Percentiles rank a stretch among this genome's conserved stretches.
phyloP scores from a whole-genome alignment of 1,140 invertebrate genomes.

The Drosophila ogumai region DNA sequence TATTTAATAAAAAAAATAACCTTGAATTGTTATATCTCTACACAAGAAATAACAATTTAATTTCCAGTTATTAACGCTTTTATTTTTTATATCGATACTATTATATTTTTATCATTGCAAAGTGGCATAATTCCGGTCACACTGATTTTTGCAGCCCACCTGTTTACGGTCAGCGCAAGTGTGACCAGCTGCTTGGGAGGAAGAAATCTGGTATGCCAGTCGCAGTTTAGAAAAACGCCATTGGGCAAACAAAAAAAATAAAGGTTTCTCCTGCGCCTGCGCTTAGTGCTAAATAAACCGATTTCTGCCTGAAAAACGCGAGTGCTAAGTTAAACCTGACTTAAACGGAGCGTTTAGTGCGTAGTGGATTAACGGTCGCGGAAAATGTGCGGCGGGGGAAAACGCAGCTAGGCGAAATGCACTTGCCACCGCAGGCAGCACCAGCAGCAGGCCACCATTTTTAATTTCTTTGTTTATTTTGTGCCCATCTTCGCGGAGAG shows the following conservation, averaged over 20 bases:
- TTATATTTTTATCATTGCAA: background rate
- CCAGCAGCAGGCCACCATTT: slow-evolving; percentile 71
- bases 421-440: slow-evolving; percentile 28
- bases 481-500: slow-evolving; percentile 74
- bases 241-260: slow-evolving; percentile 3
- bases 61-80: too few species aligned
- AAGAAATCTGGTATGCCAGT: background rate
- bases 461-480: slow-evolving; percentile 84
- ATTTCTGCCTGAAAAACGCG: slow-evolving; percentile 7
- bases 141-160: background rate
- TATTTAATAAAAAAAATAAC: too few species aligned
- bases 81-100: background rate
- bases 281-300: slow-evolving; percentile 29
- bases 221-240: background rate
- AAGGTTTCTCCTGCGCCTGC: slow-evolving; percentile 43
- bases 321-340: slow-evolving; percentile 17
- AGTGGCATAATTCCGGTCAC: background rate
- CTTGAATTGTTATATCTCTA: too few species aligned
- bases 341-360: slow-evolving; percentile 4
- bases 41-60: too few species aligned
- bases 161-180: background rate
- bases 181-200: background rate
- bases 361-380: background rate
- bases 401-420: slow-evolving; percentile 18
- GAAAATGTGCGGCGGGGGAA: slow-evolving; percentile 22